Evolutionary conservation across 2,113 vertebrate genomes (phyloP), one percentile per base, ranked within the genome.

Genomic region (Budorcas taxicolor): DNA sequence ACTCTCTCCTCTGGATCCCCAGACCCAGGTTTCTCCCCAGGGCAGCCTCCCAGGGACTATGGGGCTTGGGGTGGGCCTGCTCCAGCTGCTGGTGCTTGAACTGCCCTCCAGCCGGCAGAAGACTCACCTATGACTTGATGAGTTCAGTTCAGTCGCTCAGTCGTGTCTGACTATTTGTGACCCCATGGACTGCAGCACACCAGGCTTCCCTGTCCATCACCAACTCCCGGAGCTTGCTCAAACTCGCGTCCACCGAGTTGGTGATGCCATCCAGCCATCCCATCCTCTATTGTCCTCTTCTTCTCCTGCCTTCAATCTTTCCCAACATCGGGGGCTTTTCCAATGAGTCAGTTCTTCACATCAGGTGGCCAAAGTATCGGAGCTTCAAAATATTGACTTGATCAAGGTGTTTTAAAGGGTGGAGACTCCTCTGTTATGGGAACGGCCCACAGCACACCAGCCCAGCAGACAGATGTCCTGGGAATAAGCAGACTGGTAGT

Each of bases 41-140:
- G 16, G 45, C 17, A 43, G 4, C 27, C 13, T 16, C 58, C 47
- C 64, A 12, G 4, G 52, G 33, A 58, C 12, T 14, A 33, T 29
- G 1, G 6, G 4, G 14, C 2, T 2, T 7, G 17, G 8, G 6
- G 1, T 7, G 3, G 5, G 1, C 13, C 40, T 40, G 53, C 15
- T 33, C 50, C 4, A 52, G 92, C 60, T 13, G 6, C 6, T 6
- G 0, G 16, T 36, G 6, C 31, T 25, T 16, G 6, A 29, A 27
- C 74, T 45, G 43, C 47, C 47, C 50, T 11, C 0, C 45, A 60
- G 4, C 57, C 0, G 23, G 21, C 13, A 19, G 40, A 36, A 82
- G 29, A 43, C 12, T 31, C 3, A 1, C 14, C 6, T 16, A 2
- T 4, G 27, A 33, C 53, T 45, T 60, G 16, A 36, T 50, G 29